Evolutionary conservation across 2,797 vertebrate species (phyloP).

Genomic region (Lagocephalus sceleratus): DNA sequence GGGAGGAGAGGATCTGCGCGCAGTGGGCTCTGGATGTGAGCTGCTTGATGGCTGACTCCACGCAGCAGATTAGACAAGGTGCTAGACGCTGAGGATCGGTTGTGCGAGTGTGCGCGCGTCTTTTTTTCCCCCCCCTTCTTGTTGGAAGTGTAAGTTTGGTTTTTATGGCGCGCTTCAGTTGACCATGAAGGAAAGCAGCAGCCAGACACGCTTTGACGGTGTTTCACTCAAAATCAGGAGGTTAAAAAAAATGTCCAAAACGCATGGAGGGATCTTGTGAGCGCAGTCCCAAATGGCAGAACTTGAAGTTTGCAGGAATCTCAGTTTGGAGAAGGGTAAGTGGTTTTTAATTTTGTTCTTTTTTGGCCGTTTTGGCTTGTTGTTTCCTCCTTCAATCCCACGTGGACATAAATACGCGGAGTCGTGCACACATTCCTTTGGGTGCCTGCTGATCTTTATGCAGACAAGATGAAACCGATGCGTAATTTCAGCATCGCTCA

Average conservation of each 20-base stretch:
- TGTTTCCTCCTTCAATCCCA: conserved; percentile 4
- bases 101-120: not conserved
- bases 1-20: conserved; percentile 40
- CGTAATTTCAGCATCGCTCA: conserved; percentile 34
- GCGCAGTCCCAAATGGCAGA: conserved; percentile 86
- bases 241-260: conserved; percentile 44
- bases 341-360: conserved; percentile 15
- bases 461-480: conserved; percentile 20
- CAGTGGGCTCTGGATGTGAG: conserved; percentile 33
- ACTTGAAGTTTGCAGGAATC: conserved; percentile 93
- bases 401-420: conserved; percentile 2
- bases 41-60: conserved; percentile 29
- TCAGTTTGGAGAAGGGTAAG: conserved; percentile 95
- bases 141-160: conserved; percentile 33
- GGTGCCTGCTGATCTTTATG: not conserved
- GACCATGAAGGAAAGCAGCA: conserved; percentile 26
- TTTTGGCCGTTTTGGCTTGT: not conserved
- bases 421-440: conserved; percentile 21
- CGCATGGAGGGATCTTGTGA: conserved; percentile 60
- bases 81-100: conserved; percentile 21
- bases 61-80: conserved; percentile 23
- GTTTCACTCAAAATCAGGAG: conserved; percentile 25
- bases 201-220: conserved; percentile 17
- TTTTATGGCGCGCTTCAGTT: conserved; percentile 19
- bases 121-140: not conserved